phyloP scores from a whole-genome alignment of 2,888 invertebrate species.

The Erebia aethiops region DNA sequence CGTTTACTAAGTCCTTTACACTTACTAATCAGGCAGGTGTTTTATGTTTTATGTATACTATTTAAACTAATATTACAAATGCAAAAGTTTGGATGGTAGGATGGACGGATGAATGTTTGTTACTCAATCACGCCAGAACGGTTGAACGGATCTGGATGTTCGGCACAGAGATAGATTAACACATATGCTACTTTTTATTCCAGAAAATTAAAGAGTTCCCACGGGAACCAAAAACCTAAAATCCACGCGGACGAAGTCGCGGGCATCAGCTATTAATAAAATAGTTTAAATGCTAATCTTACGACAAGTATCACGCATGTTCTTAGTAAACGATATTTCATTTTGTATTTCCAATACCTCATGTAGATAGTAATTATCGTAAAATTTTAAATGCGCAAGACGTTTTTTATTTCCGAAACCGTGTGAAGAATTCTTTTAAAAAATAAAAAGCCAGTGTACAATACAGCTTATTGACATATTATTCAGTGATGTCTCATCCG shows the following conservation, averaged over 20 bases:
- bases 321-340: not conserved
- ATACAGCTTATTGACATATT: constrained; percentile 5
- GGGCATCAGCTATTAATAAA: not conserved
- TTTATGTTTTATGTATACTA: not conserved
- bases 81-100: no score
- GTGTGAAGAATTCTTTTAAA: constrained; percentile 12
- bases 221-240: no score
- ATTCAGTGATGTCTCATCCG: constrained; percentile 9
- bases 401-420: constrained; percentile 1
- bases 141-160: no score
- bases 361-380: constrained; percentile 10
- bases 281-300: not conserved
- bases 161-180: no score
- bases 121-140: no score
- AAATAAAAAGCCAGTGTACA: constrained; percentile 3
- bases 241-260: no score
- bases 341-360: not conserved
- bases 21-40: not conserved
- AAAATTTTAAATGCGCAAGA: constrained; percentile 16
- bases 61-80: not conserved
- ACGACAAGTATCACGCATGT: not conserved
- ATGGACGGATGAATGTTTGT: no score
- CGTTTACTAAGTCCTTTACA: no score
- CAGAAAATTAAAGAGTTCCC: no score
- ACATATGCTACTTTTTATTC: no score